phyloP scores from a whole-genome alignment of 2,797 vertebrate genomes.

The Muraenolepis orangiensis region DNA sequence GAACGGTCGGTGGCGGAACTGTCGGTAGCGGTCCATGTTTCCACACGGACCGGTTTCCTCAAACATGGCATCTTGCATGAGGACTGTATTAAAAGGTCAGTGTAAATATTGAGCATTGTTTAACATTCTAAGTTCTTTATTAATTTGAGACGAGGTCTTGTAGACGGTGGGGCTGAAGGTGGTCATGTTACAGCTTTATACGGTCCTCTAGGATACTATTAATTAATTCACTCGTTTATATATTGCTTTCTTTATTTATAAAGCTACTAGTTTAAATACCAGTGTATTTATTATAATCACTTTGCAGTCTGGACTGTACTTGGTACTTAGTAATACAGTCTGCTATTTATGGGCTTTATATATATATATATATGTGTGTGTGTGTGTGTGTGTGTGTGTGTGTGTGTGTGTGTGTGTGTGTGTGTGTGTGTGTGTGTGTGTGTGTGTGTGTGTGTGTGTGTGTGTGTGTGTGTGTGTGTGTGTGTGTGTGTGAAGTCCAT shows the following conservation, averaged over 20 bases:
- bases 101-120: not conserved
- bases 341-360: no score
- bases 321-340: not conserved
- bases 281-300: not conserved
- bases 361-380: no score
- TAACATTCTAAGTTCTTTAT: no score
- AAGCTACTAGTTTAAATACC: not conserved
- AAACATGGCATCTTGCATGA: slow-evolving; percentile 66
- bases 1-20: slow-evolving; percentile 48
- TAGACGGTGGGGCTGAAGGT: not conserved
- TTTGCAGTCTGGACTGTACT: not conserved
- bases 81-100: slow-evolving; percentile 71
- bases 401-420: no score
- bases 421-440: no score
- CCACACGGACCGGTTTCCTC: slow-evolving; percentile 33
- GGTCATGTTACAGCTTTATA: not conserved
- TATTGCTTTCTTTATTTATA: not conserved
- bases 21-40: slow-evolving; percentile 10
- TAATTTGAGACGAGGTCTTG: not conserved
- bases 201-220: not conserved
- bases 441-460: no score
- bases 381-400: no score
- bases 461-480: no score
- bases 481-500: no score
- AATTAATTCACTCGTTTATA: not conserved